Evolutionary conservation across 2,888 invertebrate genomes (phyloP).

Genomic region (Argyresthia albistria): DNA sequence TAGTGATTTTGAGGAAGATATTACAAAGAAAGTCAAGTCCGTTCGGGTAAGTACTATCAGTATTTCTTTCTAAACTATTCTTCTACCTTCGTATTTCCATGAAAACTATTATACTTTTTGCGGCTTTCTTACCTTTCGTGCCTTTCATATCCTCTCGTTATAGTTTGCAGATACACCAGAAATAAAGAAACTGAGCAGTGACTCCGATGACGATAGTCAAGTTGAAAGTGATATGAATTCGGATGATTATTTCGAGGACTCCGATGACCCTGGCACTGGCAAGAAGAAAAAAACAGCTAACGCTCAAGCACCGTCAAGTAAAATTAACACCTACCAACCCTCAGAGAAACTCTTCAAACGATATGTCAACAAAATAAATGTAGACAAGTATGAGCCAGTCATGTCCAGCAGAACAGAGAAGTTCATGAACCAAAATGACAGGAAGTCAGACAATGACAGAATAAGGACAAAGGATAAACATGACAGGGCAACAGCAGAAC

Average conservation of each 20-base stretch:
- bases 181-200: conserved; percentile 30
- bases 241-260: conserved; percentile 54
- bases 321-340: conserved; percentile 81
- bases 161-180: conserved; percentile 48
- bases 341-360: conserved; percentile 85
- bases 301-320: conserved; percentile 68
- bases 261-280: conserved; percentile 34
- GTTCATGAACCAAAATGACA: conserved; percentile 78
- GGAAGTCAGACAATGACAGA: conserved; percentile 79
- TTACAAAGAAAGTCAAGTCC: conserved; percentile 44
- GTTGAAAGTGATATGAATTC: conserved; percentile 32
- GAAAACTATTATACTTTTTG: not conserved
- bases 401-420: conserved; percentile 80
- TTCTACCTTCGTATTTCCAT: not conserved
- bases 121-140: not conserved
- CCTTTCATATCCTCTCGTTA: not conserved
- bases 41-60: conserved; percentile 40
- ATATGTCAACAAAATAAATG: conserved; percentile 85
- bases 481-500: conserved; percentile 96
- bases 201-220: conserved; percentile 23
- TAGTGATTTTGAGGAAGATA: conserved; percentile 55
- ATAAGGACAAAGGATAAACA: conserved; percentile 89
- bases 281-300: conserved; percentile 47
- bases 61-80: not conserved
- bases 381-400: conserved; percentile 83